Evolutionary conservation across 2,113 vertebrate genomes (phyloP), one percentile per base, ranked within the genome.

Genomic region (Phalacrocorax aristotelis): DNA sequence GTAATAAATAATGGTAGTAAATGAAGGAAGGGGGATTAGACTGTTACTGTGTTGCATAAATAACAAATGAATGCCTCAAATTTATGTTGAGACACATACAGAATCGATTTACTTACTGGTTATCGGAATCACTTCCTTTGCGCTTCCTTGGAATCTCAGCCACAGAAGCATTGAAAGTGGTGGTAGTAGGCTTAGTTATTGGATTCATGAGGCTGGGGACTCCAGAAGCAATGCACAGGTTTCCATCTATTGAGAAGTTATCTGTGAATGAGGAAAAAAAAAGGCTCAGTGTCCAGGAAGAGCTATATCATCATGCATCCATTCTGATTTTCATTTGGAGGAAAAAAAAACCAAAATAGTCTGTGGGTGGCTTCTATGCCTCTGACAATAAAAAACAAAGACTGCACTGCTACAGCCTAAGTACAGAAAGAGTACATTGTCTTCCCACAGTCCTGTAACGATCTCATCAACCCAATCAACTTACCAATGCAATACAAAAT

Each of bases 101-200:
- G 55, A 86, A 82, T 6, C 3, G 8, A 78, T 68, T 77, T 65
- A 98, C 99, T 98, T 88, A 99, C 99, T 98, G 98, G 92, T 96
- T 98, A 77, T 99, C 99, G 25, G 97, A 97, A 55, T 98, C 98
- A 87, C 98, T 99, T 90, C 98, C 98, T 96, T 99, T 99, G 75
- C 98, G 98, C 88, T 99, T 99, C 90, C 98, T 98, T 29, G 99
- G 98, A 91, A 98, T 97, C 85, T 99, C 99, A 22, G 72, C 70
- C 65, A 51, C 72, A 75, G 52, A 87, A 55, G 93, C 23, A 30
- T 75, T 98, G 36, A 98, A 96, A 75, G 98, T 34, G 77, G 95
- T 58, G 85, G 83, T 55, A 79, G 96, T 93, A 81, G 98, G 77
- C 21, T 95, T 89, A 5, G 95, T 19, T 61, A 95, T 34, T 2